Percentiles rank a stretch among this genome's conserved stretches.
These are phyloP conservation scores for Indicator indicator DNA, from an alignment of 2,113 vertebrate species.

Conservation along the genomic window DNA sequence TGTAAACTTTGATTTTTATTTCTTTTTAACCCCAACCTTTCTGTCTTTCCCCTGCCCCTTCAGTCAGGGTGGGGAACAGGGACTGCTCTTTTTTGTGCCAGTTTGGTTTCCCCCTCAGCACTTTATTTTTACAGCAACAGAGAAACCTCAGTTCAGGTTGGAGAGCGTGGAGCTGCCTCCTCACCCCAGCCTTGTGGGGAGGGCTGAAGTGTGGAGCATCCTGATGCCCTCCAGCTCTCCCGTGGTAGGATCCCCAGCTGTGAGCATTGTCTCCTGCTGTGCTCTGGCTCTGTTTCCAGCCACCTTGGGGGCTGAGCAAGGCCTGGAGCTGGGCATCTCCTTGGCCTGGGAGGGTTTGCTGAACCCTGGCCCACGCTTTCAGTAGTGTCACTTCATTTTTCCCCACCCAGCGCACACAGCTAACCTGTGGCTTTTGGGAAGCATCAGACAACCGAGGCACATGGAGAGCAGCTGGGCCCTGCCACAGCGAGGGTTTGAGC, in stretches of 20 bases:
- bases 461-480: background rate
- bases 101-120: background rate
- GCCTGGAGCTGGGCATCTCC: background rate
- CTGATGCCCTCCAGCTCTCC: background rate
- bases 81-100: slow-evolving; percentile 48
- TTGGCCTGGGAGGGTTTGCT: background rate
- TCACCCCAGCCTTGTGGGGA: background rate
- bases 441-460: background rate
- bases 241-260: accelerated
- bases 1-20: background rate
- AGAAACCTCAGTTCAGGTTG: slow-evolving; percentile 42
- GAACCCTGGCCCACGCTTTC: background rate
- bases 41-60: background rate
- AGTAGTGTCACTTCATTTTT: background rate
- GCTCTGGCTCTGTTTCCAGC: background rate
- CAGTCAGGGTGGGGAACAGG: background rate
- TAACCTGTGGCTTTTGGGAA: background rate
- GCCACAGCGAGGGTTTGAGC: background rate
- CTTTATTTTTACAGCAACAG: slow-evolving; percentile 59
- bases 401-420: background rate
- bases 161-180: background rate
- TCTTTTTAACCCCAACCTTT: background rate
- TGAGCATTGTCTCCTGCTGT: background rate
- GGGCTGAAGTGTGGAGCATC: background rate
- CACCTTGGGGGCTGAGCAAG: background rate